These are phyloP conservation scores for Nesoenas mayeri DNA, from an alignment of 2,113 vertebrate genomes.

Conservation along the genomic window DNA sequence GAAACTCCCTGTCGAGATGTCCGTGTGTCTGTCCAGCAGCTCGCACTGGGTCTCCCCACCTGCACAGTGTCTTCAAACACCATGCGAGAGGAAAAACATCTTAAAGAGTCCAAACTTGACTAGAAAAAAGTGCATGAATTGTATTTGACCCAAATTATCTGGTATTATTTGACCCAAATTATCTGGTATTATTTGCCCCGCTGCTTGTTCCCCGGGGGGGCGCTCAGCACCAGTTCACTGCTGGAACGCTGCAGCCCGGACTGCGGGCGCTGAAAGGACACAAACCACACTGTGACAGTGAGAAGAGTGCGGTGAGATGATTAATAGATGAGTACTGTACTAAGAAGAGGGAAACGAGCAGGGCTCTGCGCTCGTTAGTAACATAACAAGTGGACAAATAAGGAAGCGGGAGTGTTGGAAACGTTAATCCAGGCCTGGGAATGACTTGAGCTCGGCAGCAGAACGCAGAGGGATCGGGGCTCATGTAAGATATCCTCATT, in stretches of 20 bases:
- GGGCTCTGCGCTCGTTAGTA: background rate
- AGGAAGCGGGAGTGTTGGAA: background rate
- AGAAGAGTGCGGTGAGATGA: background rate
- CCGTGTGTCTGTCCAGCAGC: fast-evolving
- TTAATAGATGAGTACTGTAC: background rate
- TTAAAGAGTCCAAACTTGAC: background rate
- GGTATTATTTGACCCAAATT: background rate
- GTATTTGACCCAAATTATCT: background rate
- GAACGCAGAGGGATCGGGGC: background rate
- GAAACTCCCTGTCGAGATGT: fast-evolving
- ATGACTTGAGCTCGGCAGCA: background rate
- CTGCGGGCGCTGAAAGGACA: background rate
- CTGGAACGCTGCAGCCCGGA: background rate
- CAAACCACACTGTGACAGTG: background rate
- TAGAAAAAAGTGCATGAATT: background rate
- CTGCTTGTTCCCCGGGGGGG: fast-evolving
- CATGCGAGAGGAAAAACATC: fast-evolving
- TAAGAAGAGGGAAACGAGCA: background rate
- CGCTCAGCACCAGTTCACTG: background rate
- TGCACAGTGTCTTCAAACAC: background rate
- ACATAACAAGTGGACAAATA: background rate
- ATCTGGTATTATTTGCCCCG: background rate
- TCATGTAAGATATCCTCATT: background rate
- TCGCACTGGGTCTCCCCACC: fast-evolving
- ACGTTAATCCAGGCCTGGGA: background rate